Conservation (phyloP, 1,140 invertebrate genomes). For the Drosophila nannoptera region DNA sequence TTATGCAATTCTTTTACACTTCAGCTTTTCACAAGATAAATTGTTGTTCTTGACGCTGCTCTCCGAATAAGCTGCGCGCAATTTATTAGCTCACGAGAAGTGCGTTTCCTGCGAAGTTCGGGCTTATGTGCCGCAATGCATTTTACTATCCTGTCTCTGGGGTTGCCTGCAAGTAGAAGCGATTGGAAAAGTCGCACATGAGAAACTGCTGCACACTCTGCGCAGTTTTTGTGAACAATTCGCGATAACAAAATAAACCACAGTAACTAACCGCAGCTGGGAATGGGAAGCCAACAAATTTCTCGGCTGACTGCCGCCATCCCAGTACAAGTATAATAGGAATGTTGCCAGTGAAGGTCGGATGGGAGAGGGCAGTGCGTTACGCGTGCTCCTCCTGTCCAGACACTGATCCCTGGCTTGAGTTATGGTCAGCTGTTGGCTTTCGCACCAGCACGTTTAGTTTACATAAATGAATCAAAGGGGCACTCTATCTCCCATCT, state of each 20-base stretch:
- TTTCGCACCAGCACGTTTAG: constrained; percentile 40
- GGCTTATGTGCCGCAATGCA: constrained; percentile 17
- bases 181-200: neutral
- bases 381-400: no score
- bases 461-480: constrained; percentile 55
- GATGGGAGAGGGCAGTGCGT: no score
- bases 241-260: neutral
- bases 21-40: constrained; percentile 18
- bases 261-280: neutral
- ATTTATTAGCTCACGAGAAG: constrained; percentile 12
- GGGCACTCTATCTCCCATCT: neutral
- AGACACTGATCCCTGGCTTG: constrained; percentile 2
- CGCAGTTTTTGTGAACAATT: constrained; percentile 4
- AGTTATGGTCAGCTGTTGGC: constrained; percentile 48
- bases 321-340: no score
- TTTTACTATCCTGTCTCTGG: constrained; percentile 24
- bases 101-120: no score
- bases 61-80: constrained; percentile 18
- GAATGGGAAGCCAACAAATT: neutral
- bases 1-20: constrained; percentile 12
- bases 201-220: neutral
- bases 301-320: neutral
- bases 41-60: constrained; percentile 14
- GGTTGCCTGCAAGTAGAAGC: constrained; percentile 23
- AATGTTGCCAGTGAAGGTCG: no score